Evolutionary conservation across 2,888 invertebrate genomes (phyloP).

Genomic region (Ormyrus pomaceus): DNA sequence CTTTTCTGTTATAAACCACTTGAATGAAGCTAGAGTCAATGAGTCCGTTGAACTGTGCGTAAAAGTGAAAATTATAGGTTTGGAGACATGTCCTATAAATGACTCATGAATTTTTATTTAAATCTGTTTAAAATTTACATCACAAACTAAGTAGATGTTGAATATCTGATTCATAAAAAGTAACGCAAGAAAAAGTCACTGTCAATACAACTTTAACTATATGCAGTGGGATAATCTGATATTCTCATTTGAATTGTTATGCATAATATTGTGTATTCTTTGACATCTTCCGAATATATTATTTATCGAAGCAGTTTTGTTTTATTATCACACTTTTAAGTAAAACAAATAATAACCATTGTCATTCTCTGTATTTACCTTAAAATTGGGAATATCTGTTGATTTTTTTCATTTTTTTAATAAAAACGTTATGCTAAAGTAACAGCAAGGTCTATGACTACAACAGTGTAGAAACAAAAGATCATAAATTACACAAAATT

Average conservation of each 20-base stretch:
- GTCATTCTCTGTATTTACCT: too few relatives aligned
- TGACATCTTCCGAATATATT: conserved; percentile 33
- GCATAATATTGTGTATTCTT: conserved; percentile 35
- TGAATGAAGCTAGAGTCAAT: conserved; percentile 5
- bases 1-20: background rate
- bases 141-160: conserved; percentile 44
- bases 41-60: conserved; percentile 36
- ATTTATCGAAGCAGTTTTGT: conserved; percentile 1
- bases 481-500: too few relatives aligned
- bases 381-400: too few relatives aligned
- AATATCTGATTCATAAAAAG: conserved; percentile 46
- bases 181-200: conserved; percentile 26
- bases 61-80: conserved; percentile 53
- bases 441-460: too few relatives aligned
- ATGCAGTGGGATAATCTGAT: conserved; percentile 30
- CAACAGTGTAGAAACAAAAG: too few relatives aligned
- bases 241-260: conserved; percentile 40
- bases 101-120: conserved; percentile 50
- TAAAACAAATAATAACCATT: too few relatives aligned
- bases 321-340: background rate
- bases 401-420: too few relatives aligned
- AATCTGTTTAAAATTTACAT: conserved; percentile 51
- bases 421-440: too few relatives aligned
- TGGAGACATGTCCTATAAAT: conserved; percentile 45
- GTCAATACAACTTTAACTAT: conserved; percentile 20